A percentile compares a stretch with the other conserved stretches of the same genome.
These are phyloP conservation scores for Acronicta leporina DNA, from an alignment of 2,888 invertebrate species.

Conservation along the genomic window DNA sequence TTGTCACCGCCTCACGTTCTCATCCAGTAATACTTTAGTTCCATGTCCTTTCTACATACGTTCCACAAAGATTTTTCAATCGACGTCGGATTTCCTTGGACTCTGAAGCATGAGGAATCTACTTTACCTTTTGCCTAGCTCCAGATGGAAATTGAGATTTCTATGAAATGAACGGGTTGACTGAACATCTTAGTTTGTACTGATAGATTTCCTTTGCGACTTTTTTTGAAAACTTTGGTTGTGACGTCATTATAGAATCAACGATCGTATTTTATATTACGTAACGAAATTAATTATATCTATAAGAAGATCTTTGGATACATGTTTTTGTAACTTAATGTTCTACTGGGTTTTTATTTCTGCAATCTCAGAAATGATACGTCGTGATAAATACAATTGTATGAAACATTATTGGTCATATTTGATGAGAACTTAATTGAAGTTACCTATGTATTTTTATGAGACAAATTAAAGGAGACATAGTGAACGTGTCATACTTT, in stretches of 20 bases:
- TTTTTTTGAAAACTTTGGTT: slow-evolving; percentile 15
- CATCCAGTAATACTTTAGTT: slow-evolving; percentile 49
- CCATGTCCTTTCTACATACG: slow-evolving; percentile 58
- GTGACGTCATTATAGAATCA: neutral
- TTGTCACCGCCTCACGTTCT: neutral
- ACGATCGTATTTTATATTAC: no score
- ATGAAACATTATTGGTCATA: no score
- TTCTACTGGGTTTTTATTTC: no score
- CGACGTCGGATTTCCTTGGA: slow-evolving; percentile 78
- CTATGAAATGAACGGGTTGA: slow-evolving; percentile 55
- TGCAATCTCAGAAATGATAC: no score
- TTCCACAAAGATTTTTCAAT: slow-evolving; percentile 81
- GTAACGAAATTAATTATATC: no score
- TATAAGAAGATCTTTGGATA: no score
- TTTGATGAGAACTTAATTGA: no score
- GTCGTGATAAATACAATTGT: no score
- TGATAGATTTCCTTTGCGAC: slow-evolving; percentile 34
- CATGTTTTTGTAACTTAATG: no score
- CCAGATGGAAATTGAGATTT: slow-evolving; percentile 63
- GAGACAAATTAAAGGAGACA: no score
- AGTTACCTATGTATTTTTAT: no score
- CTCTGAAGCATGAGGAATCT: slow-evolving; percentile 70
- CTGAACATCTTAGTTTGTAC: slow-evolving; percentile 42
- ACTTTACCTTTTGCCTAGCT: slow-evolving; percentile 69
- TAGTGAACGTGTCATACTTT: no score